Evolutionary conservation across 1,140 invertebrate species (phyloP).

Genomic region (Zaprionus taronus): DNA sequence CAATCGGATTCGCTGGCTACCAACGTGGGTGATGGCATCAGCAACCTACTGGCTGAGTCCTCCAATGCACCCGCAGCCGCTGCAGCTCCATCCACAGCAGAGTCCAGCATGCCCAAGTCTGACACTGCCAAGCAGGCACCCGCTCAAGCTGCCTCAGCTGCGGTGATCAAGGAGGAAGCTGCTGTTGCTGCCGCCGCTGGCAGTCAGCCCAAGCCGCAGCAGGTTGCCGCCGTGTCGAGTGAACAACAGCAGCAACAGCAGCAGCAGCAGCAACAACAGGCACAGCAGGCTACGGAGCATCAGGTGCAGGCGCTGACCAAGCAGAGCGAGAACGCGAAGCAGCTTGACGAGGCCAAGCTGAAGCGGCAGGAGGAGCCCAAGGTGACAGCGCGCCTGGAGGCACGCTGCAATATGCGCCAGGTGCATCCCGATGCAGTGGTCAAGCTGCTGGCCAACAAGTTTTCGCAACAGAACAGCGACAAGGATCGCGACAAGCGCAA

Average conservation of each 20-base stretch:
- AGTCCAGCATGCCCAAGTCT: not conserved
- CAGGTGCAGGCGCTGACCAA: not conserved
- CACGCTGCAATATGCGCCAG: not conserved
- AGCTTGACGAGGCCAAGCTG: not conserved
- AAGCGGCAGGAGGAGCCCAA: conserved; percentile 11
- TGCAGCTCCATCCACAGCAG: not conserved
- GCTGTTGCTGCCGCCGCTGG: not conserved
- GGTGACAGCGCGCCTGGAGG: not conserved
- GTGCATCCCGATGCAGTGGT: conserved; percentile 41
- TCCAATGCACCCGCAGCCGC: not conserved
- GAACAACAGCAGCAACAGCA: not conserved
- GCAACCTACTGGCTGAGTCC: not conserved
- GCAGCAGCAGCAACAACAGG: not conserved
- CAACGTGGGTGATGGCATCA: not conserved
- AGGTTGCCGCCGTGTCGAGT: too few species aligned
- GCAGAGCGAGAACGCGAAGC: not conserved
- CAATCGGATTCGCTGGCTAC: not conserved
- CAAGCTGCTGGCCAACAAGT: conserved; percentile 59
- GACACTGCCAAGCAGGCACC: not conserved
- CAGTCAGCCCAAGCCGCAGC: not conserved
- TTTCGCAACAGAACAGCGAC: conserved; percentile 28
- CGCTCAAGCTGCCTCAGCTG: not conserved
- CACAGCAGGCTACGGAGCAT: not conserved
- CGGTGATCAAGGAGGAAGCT: not conserved
- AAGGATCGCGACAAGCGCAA: conserved; percentile 49